phyloP scores from a whole-genome alignment of 2,888 invertebrate genomes.

The Thereva unica region DNA sequence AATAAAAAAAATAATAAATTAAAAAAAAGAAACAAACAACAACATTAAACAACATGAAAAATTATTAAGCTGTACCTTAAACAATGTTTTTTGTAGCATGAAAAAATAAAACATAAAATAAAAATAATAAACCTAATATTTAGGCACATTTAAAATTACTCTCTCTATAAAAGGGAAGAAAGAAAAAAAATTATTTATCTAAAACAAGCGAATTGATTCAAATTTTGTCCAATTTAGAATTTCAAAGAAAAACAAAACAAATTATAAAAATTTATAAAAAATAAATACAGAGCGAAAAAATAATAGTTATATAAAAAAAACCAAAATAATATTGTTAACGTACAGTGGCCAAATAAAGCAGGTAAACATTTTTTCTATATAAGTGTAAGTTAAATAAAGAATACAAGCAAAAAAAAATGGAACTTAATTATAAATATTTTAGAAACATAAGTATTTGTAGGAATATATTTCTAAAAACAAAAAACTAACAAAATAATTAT shows the following conservation, averaged over 20 bases:
- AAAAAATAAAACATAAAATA: conserved; percentile 23
- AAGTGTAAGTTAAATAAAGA: conserved; percentile 38
- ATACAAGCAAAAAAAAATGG: conserved; percentile 29
- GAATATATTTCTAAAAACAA: conserved; percentile 12
- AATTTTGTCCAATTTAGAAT: conserved; percentile 36
- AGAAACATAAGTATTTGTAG: conserved; percentile 26
- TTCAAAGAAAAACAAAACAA: conserved; percentile 19
- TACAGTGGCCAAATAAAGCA: conserved; percentile 51
- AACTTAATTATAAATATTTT: conserved; percentile 38
- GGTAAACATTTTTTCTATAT: conserved; percentile 46
- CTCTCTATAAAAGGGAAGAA: conserved; percentile 26
- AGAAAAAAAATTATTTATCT: conserved; percentile 11
- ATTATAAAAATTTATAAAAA: conserved; percentile 34
- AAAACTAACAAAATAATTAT: neutral
- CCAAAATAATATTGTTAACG: conserved; percentile 45
- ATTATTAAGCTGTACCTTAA: conserved; percentile 38
- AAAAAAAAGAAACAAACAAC: neutral
- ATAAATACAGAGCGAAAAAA: neutral
- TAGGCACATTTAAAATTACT: conserved; percentile 21
- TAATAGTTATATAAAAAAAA: conserved; percentile 5
- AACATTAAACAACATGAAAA: conserved; percentile 20
- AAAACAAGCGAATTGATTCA: conserved; percentile 27
- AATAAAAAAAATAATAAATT: no score
- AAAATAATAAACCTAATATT: conserved; percentile 33
- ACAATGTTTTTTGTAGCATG: conserved; percentile 20